A percentile compares a stretch with the other conserved stretches of the same genome.
phyloP scores from a whole-genome alignment of 2,113 vertebrate species.

The Poeciliopsis prolifica region DNA sequence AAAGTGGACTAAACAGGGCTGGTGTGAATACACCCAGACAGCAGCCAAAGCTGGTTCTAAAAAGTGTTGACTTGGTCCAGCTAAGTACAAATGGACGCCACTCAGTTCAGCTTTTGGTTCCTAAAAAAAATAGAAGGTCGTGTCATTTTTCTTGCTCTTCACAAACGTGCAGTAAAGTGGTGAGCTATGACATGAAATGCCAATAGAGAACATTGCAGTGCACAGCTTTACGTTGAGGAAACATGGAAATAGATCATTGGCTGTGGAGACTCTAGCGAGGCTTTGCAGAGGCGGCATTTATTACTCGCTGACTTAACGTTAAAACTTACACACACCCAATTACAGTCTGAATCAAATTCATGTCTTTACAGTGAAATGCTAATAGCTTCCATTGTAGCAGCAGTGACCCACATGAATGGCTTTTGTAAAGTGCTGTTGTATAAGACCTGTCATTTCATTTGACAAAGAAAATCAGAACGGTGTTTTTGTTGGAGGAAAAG shows the following conservation, averaged over 20 bases:
- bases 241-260: neutral
- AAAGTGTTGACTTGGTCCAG: neutral
- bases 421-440: slow-evolving; percentile 5
- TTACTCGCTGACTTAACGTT: neutral
- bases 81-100: neutral
- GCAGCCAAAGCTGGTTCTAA: neutral
- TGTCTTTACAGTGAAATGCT: neutral
- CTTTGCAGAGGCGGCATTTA: neutral
- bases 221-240: neutral
- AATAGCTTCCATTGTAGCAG: neutral
- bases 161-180: neutral
- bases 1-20: too few relatives aligned
- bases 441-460: neutral
- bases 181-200: neutral
- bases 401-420: neutral
- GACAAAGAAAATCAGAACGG: slow-evolving; percentile 3
- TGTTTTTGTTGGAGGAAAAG: neutral
- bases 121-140: neutral
- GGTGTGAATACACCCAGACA: too few relatives aligned
- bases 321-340: neutral
- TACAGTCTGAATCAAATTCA: neutral
- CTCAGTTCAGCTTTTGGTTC: neutral
- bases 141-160: neutral
- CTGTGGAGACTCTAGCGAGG: neutral
- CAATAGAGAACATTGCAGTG: neutral